These are phyloP conservation scores for Thalassaphorura encarpata DNA, from an alignment of 1,140 invertebrate species.

Conservation along the genomic window DNA sequence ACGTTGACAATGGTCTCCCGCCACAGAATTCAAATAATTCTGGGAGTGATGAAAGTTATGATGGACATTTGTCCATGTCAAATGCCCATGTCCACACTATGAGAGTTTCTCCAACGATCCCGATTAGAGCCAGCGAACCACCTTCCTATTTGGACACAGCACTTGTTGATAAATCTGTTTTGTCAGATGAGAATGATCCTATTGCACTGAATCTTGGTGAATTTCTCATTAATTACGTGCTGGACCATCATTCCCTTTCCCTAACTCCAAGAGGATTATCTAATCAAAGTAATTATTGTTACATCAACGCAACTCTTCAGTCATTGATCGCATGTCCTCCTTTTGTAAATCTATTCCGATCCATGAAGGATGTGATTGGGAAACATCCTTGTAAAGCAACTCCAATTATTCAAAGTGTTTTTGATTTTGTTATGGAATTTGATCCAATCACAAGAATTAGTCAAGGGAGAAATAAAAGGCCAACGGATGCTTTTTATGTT, in stretches of 20 bases:
- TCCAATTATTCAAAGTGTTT: slow-evolving; percentile 81
- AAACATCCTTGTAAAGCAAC: slow-evolving; percentile 50
- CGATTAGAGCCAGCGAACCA: not conserved
- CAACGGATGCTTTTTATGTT: slow-evolving; percentile 17
- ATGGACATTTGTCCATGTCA: too few relatives aligned
- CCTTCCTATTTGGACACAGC: not conserved
- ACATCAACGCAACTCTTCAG: slow-evolving; percentile 77
- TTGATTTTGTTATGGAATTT: slow-evolving; percentile 30
- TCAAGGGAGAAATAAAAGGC: slow-evolving; percentile 19
- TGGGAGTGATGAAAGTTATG: too few relatives aligned
- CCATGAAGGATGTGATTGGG: slow-evolving; percentile 50
- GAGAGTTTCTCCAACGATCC: too few relatives aligned
- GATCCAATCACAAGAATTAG: slow-evolving; percentile 17
- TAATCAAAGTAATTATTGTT: slow-evolving; percentile 90
- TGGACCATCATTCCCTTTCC: slow-evolving; percentile 60
- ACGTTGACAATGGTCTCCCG: not conserved
- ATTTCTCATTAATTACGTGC: slow-evolving; percentile 46
- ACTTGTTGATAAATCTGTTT: slow-evolving; percentile 12
- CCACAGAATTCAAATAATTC: not conserved
- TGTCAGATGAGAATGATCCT: slow-evolving; percentile 28
- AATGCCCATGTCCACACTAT: too few relatives aligned
- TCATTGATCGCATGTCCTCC: slow-evolving; percentile 83
- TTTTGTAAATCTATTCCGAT: slow-evolving; percentile 79
- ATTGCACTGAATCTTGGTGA: slow-evolving; percentile 26
- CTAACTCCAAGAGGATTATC: slow-evolving; percentile 74